phyloP scores from a whole-genome alignment of 2,888 invertebrate species.

The Euclidia mi region DNA sequence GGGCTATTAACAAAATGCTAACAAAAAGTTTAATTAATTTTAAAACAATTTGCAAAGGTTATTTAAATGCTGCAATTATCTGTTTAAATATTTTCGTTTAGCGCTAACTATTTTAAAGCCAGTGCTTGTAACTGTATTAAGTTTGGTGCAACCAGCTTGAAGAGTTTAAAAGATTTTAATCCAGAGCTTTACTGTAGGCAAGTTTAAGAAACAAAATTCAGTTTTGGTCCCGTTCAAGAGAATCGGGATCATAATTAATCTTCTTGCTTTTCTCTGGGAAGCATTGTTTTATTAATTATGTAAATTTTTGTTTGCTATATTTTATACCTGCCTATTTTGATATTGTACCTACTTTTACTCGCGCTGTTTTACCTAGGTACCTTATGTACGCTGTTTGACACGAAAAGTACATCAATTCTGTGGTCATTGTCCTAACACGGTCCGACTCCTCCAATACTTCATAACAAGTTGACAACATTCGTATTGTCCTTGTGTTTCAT shows the following conservation, averaged over 20 bases:
- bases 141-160: constrained; percentile 46
- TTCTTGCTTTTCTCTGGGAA: constrained; percentile 68
- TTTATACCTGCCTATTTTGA: too few relatives aligned
- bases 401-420: background rate
- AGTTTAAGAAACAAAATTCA: constrained; percentile 84
- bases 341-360: too few relatives aligned
- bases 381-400: too few relatives aligned
- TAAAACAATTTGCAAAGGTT: background rate
- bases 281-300: constrained; percentile 56
- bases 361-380: too few relatives aligned
- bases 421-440: constrained; percentile 20
- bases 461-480: constrained; percentile 41
- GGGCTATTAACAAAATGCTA: constrained; percentile 28
- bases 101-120: constrained; percentile 22
- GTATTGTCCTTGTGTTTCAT: constrained; percentile 59
- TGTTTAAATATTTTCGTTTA: constrained; percentile 3
- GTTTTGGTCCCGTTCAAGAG: constrained; percentile 77
- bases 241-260: constrained; percentile 84
- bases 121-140: constrained; percentile 33
- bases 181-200: constrained; percentile 72
- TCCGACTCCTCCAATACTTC: constrained; percentile 37
- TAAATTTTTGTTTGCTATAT: background rate
- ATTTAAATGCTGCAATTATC: background rate
- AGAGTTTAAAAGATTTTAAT: constrained; percentile 73
- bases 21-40: constrained; percentile 12